phyloP scores from a whole-genome alignment of 2,797 vertebrate genomes.

The Labroides dimidiatus region DNA sequence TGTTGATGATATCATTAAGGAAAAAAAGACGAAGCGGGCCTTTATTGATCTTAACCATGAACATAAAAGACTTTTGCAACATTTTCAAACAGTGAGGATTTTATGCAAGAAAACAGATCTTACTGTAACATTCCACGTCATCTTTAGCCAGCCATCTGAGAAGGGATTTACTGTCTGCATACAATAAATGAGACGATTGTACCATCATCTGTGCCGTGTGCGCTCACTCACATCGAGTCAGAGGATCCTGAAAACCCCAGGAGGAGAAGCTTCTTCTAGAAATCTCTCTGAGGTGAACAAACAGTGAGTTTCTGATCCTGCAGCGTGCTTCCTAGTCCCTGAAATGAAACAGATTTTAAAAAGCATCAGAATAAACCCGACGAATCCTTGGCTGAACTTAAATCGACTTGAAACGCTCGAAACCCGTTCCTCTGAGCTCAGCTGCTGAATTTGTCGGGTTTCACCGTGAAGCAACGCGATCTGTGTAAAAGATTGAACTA shows the following conservation, averaged over 20 bases:
- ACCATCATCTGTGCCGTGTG: constrained; percentile 78
- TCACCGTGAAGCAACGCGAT: too few species aligned
- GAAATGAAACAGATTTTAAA: too few species aligned
- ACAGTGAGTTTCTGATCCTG: too few species aligned
- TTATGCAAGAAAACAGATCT: constrained; percentile 92
- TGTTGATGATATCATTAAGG: constrained; percentile 90
- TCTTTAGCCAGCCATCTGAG: constrained; percentile 91
- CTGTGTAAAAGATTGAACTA: too few species aligned
- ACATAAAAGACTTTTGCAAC: constrained; percentile 81
- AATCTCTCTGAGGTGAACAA: too few species aligned
- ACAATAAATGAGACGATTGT: constrained; percentile 99
- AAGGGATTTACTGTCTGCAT: constrained; percentile 93
- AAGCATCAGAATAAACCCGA: too few species aligned
- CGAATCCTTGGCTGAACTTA: too few species aligned
- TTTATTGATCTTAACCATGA: constrained; percentile 80
- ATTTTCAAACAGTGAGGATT: constrained; percentile 94
- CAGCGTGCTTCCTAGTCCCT: too few species aligned
- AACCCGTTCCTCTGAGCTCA: too few species aligned
- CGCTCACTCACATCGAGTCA: constrained; percentile 28
- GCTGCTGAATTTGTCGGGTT: too few species aligned
- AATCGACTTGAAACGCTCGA: too few species aligned
- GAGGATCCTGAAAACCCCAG: background rate
- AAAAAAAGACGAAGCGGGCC: constrained; percentile 81
- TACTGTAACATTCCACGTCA: constrained; percentile 99
- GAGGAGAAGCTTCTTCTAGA: too few species aligned